phyloP scores from a whole-genome alignment of 2,113 vertebrate genomes.

The Candoia aspera region DNA sequence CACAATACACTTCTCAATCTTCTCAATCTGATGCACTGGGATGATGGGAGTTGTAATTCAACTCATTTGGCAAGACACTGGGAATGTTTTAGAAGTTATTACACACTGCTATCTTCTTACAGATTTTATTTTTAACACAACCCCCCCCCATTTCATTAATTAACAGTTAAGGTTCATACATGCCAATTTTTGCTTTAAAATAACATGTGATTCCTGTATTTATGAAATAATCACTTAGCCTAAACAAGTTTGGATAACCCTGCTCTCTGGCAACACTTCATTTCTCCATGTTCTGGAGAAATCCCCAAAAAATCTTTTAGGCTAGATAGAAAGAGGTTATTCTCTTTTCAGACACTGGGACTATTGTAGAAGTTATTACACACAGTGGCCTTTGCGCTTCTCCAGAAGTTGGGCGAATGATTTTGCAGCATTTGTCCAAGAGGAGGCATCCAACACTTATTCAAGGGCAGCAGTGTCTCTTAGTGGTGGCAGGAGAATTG shows the following conservation, averaged over 20 bases:
- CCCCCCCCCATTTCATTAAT: neutral
- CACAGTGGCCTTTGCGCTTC: neutral
- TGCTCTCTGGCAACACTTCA: neutral
- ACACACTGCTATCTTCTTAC: no score
- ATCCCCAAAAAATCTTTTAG: neutral
- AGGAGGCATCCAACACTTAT: neutral
- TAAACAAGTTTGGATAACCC: neutral
- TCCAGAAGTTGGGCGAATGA: neutral
- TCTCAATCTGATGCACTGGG: no score
- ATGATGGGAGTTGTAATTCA: no score
- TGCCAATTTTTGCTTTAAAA: neutral
- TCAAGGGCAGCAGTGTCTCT: no score
- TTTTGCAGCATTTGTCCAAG: neutral
- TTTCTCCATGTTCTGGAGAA: neutral
- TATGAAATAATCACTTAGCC: neutral
- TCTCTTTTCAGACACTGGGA: neutral
- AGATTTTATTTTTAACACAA: no score
- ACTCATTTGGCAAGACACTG: no score
- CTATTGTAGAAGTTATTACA: neutral
- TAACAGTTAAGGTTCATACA: neutral
- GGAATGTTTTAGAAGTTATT: no score
- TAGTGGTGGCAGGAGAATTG: neutral
- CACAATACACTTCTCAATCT: no score
- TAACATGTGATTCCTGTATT: neutral
- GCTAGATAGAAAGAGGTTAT: neutral